Conservation (phyloP, 1,140 invertebrate genomes). For the Trichoplusia ni region DNA sequence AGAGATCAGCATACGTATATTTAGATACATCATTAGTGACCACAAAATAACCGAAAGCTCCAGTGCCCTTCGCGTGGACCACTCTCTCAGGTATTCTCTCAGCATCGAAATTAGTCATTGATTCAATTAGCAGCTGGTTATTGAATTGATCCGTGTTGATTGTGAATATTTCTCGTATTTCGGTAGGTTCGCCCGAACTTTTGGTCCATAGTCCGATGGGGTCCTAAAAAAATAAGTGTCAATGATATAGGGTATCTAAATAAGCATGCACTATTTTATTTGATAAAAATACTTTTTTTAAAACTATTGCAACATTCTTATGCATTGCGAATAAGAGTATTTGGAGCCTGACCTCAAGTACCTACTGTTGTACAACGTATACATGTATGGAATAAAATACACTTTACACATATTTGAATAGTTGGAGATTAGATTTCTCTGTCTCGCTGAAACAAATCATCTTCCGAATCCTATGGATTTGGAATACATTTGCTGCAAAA, state of each 20-base stretch:
- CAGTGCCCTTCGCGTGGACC: conserved; percentile 96
- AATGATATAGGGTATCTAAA: neutral
- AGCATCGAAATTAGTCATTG: conserved; percentile 87
- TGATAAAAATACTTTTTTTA: no score
- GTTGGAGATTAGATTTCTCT: no score
- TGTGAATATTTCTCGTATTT: conserved; percentile 83
- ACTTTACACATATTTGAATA: no score
- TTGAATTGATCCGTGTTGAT: conserved; percentile 83
- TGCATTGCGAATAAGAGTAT: no score
- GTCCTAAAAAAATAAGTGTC: conserved; percentile 64
- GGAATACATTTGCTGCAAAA: no score
- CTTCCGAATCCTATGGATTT: no score
- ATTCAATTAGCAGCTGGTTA: conserved; percentile 59
- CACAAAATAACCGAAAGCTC: conserved; percentile 97
- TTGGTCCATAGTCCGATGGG: conserved; percentile 81
- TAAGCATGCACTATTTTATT: no score
- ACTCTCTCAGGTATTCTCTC: conserved; percentile 97
- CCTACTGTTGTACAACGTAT: no score
- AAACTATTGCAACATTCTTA: no score
- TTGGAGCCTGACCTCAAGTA: no score
- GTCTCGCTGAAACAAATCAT: no score
- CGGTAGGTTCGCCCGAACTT: conserved; percentile 86
- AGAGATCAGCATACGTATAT: conserved; percentile 92
- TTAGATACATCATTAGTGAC: conserved; percentile 95
- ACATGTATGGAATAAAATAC: no score